A percentile compares a stretch with the other conserved stretches of the same genome.
These are phyloP conservation scores for Littorina saxatilis DNA, from an alignment of 1,140 invertebrate species.

Conservation along the genomic window DNA sequence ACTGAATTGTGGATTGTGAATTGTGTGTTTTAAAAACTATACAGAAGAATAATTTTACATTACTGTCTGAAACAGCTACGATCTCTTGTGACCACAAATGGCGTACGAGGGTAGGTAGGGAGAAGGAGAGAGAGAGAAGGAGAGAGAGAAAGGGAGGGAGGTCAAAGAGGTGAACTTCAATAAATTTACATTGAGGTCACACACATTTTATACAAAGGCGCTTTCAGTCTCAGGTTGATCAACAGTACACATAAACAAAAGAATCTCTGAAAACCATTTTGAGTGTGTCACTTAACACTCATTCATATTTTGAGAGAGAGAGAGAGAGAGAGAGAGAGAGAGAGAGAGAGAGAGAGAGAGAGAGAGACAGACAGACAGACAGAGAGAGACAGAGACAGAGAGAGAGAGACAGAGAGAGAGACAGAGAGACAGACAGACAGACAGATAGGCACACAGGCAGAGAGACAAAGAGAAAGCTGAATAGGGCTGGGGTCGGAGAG, in stretches of 20 bases:
- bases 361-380: not conserved
- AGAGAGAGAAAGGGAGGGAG: not conserved
- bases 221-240: too few relatives aligned
- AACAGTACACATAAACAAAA: too few relatives aligned
- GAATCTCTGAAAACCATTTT: too few relatives aligned
- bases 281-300: too few relatives aligned
- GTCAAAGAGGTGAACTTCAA: not conserved
- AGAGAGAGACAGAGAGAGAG: conserved; percentile 11
- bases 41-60: too few relatives aligned
- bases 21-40: too few relatives aligned
- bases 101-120: not conserved
- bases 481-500: too few relatives aligned
- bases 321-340: conserved; percentile 13
- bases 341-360: conserved; percentile 15
- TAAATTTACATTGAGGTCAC: too few relatives aligned
- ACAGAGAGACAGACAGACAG: not conserved
- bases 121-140: not conserved
- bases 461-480: not conserved
- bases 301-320: not conserved
- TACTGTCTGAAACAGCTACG: too few relatives aligned
- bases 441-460: not conserved
- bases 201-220: too few relatives aligned
- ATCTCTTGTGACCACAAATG: too few relatives aligned
- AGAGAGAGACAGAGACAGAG: conserved; percentile 6
- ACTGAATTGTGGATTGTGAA: too few relatives aligned